Evolutionary conservation across 1,140 invertebrate genomes (phyloP).

Genomic region (Sarcophaga peregrina): DNA sequence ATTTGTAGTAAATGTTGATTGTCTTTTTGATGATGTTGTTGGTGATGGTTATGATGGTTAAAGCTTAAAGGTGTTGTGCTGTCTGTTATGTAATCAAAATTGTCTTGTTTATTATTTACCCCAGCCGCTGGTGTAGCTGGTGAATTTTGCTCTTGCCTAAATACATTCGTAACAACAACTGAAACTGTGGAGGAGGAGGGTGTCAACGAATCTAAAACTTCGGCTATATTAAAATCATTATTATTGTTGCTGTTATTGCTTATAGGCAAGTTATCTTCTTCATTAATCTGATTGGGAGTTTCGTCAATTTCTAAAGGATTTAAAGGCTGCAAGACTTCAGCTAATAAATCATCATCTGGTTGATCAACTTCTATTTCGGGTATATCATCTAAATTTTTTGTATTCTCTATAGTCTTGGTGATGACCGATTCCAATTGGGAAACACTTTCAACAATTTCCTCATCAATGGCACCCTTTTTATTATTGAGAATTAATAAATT

Average conservation of each 20-base stretch:
- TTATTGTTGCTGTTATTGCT: conserved; percentile 11
- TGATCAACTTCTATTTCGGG: conserved; percentile 53
- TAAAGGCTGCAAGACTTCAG: conserved; percentile 27
- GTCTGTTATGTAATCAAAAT: neutral
- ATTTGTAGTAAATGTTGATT: conserved; percentile 25
- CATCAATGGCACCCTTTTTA: conserved; percentile 50
- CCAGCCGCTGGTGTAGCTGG: neutral
- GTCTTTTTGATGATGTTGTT: conserved; percentile 25
- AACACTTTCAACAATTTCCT: conserved; percentile 62
- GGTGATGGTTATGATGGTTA: neutral
- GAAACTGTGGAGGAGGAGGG: neutral
- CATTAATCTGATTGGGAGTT: neutral
- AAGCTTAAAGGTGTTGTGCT: conserved; percentile 14
- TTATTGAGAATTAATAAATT: conserved; percentile 24
- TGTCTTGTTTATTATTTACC: neutral
- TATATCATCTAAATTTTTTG: conserved; percentile 61
- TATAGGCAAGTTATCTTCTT: conserved; percentile 1
- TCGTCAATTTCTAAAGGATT: neutral
- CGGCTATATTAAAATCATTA: neutral
- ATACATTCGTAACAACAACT: too few relatives aligned
- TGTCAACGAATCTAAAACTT: neutral
- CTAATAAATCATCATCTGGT: conserved; percentile 47
- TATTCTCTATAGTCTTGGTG: conserved; percentile 65
- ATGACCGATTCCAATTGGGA: conserved; percentile 63
- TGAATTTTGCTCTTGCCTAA: neutral